Percentiles rank a stretch among this genome's conserved stretches.
Conservation (phyloP, 2,888 invertebrate species). For the Cynaeus angustus region DNA sequence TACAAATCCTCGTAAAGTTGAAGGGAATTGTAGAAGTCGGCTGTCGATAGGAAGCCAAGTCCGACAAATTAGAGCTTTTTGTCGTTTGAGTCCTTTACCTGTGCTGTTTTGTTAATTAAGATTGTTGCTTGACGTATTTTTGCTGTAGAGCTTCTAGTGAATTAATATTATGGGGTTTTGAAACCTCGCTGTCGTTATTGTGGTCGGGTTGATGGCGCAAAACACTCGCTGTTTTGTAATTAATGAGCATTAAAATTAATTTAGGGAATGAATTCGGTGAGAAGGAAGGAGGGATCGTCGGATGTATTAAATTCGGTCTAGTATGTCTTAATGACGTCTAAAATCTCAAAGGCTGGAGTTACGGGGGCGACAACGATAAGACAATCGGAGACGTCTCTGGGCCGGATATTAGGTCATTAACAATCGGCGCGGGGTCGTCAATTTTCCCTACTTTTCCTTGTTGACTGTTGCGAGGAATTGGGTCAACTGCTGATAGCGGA, state of each 20-base stretch:
- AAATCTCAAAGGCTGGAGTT: constrained; percentile 58
- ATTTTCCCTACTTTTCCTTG: constrained; percentile 46
- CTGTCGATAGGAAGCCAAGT: too few relatives aligned
- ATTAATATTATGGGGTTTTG: constrained; percentile 28
- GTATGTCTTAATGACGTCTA: constrained; percentile 59
- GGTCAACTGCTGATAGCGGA: constrained; percentile 48
- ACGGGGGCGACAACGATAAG: constrained; percentile 48
- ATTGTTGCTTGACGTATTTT: too few relatives aligned
- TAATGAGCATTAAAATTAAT: constrained; percentile 50
- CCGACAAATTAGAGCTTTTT: too few relatives aligned
- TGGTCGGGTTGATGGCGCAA: constrained; percentile 40
- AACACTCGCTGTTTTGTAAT: constrained; percentile 45
- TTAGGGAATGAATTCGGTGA: constrained; percentile 33
- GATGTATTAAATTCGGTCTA: constrained; percentile 53
- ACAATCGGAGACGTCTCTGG: constrained; percentile 50
- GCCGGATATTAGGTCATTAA: constrained; percentile 53
- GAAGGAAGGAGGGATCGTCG: constrained; percentile 48
- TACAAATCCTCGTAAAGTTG: too few relatives aligned
- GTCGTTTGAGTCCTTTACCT: too few relatives aligned
- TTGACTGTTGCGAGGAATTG: constrained; percentile 46
- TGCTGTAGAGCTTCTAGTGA: not conserved
- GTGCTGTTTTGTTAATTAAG: too few relatives aligned
- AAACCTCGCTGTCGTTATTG: constrained; percentile 37
- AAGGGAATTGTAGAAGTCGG: too few relatives aligned
- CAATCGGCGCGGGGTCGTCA: constrained; percentile 40